These are phyloP conservation scores for Rhynchophorus ferrugineus DNA, from an alignment of 1,140 invertebrate genomes.

Conservation along the genomic window DNA sequence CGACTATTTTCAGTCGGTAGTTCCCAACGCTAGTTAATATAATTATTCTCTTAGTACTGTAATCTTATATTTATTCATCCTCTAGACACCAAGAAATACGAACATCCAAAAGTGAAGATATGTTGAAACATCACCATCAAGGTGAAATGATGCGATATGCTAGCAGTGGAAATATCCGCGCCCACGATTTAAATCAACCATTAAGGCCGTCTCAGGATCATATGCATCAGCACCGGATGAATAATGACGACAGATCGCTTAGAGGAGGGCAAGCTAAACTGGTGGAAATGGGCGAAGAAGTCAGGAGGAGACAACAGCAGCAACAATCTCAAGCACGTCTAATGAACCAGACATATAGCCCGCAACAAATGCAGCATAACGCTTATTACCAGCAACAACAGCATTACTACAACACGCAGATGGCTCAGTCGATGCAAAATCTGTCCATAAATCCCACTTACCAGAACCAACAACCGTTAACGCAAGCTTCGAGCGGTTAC, in stretches of 20 bases:
- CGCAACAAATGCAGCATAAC: slow-evolving; percentile 9
- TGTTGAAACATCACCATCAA: slow-evolving; percentile 31
- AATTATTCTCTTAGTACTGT: too few relatives aligned
- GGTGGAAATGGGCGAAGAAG: slow-evolving; percentile 75
- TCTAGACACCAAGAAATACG: slow-evolving; percentile 32
- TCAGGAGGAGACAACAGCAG: slow-evolving; percentile 51
- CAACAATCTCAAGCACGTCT: slow-evolving; percentile 28
- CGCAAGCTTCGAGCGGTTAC: slow-evolving; percentile 29
- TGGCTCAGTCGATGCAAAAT: slow-evolving; percentile 39
- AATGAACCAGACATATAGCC: slow-evolving; percentile 1
- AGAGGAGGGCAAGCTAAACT: slow-evolving; percentile 71
- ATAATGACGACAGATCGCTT: slow-evolving; percentile 27
- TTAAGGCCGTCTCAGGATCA: slow-evolving; percentile 23
- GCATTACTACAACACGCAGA: slow-evolving; percentile 29
- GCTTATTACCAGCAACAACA: slow-evolving; percentile 24
- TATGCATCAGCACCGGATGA: slow-evolving; percentile 22
- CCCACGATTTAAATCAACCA: slow-evolving; percentile 26
- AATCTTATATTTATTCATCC: too few relatives aligned
- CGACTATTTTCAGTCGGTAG: too few relatives aligned
- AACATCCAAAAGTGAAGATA: slow-evolving; percentile 36
- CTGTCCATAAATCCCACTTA: slow-evolving; percentile 28
- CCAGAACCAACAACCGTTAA: slow-evolving; percentile 24
- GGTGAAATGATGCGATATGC: slow-evolving; percentile 37
- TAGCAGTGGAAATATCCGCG: slow-evolving; percentile 38
- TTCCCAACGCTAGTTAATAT: slow-evolving; percentile 4